Evolutionary conservation across 2,888 invertebrate species (phyloP), one percentile per base, ranked within the genome.

Genomic region (Polymixis lichenea): DNA sequence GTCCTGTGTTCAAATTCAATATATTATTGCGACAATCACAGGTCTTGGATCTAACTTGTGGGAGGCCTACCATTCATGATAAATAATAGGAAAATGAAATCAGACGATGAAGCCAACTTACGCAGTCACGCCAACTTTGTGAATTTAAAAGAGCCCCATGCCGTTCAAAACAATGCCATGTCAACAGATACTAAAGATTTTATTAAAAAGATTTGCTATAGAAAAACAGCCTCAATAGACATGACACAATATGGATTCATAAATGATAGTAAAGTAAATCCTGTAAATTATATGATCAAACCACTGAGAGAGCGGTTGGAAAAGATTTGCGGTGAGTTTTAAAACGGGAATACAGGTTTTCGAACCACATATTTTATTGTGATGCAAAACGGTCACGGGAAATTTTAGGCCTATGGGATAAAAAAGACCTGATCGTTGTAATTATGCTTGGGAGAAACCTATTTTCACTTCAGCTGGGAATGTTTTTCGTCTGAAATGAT

Each of bases 171-270:
- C 25, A 58, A 13, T 28, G 11, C 22, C 1, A 91, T 94, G 92
- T 88, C 93, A 0, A 55, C 84, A 0, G 88, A 89, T 62, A 93
- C 93, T 0, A 92, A 86, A 74, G 83, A 90, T 9, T 93, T 94
- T 22, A 88, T 94, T 9, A 90, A 92, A 77, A 94, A 91, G 85
- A 89, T 94, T 25, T 92, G 93, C 75, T 91, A 90, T 72, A 92
- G 85, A 72, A 85, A 89, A 69, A 84, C 91, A 0, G 92, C 93
- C 0, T 92, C 92, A 0, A 86, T 92, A 19, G 94, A 94, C 73
- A 94, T 94, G 94, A 94, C 93, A 0, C 88, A 86, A 25, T 84
- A 91, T 62, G 94, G 94, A 4, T 94, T 94, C 64, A 87, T 92
- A 22, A 86, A 72, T 28, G 92, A 93, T 67, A 91, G 89, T 53